Conservation (phyloP, 2,113 vertebrate genomes). For the Saguinus midas region DNA sequence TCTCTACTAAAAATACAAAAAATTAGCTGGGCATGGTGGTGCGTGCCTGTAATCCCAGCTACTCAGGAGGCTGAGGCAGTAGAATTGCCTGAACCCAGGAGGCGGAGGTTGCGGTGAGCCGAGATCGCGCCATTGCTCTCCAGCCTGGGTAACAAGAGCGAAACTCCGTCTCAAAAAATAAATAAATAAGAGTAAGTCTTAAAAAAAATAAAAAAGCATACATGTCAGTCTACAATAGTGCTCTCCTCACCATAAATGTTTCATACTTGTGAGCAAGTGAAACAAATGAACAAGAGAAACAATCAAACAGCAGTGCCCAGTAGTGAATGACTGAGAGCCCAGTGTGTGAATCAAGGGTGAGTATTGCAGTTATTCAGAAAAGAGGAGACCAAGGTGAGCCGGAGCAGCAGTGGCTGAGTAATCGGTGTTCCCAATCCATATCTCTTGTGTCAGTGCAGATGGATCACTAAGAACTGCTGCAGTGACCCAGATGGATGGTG, state of each 20-base stretch:
- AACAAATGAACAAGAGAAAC: background rate
- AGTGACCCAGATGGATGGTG: constrained; percentile 71
- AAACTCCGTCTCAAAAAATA: too few species aligned
- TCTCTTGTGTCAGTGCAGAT: constrained; percentile 42
- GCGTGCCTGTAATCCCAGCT: too few species aligned
- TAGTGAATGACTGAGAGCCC: background rate
- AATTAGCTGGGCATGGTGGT: too few species aligned
- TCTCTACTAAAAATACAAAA: too few species aligned
- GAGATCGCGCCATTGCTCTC: too few species aligned
- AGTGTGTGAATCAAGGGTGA: background rate
- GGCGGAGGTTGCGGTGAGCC: too few species aligned
- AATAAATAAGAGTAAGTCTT: background rate
- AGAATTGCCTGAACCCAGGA: too few species aligned
- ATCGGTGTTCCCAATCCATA: background rate
- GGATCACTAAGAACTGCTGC: constrained; percentile 43
- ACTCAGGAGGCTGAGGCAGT: too few species aligned
- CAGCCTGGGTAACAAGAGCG: too few species aligned
- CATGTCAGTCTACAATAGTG: background rate
- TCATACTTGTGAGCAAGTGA: background rate
- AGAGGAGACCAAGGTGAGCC: background rate
- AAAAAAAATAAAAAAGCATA: background rate
- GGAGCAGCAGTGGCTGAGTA: background rate
- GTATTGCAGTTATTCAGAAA: background rate
- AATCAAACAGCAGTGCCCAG: background rate
- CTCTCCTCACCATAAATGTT: background rate